Evolutionary conservation across 2,113 vertebrate genomes (phyloP).

Genomic region (Lycaon pictus): DNA sequence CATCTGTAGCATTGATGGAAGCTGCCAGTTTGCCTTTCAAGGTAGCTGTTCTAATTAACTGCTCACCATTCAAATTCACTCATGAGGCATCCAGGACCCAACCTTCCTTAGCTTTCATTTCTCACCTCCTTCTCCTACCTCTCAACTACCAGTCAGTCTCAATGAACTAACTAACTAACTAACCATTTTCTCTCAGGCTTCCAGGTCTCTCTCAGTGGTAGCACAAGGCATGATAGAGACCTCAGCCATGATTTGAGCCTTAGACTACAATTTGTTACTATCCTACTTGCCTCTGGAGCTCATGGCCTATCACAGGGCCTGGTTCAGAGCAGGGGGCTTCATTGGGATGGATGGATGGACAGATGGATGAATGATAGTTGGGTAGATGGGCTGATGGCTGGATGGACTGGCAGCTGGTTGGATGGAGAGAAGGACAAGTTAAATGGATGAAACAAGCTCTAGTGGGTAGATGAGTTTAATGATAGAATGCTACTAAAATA

Average conservation of each 20-base stretch:
- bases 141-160: not conserved
- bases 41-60: not conserved
- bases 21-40: not conserved
- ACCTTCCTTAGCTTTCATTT: not conserved
- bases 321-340: not conserved
- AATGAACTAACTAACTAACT: not conserved
- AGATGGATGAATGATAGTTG: not conserved
- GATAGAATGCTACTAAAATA: conserved; percentile 10
- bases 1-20: not conserved
- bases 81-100: not conserved
- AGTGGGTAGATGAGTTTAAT: not conserved
- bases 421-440: not conserved
- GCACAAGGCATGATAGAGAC: not conserved
- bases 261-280: not conserved
- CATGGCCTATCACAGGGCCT: not conserved
- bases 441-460: not conserved
- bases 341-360: not conserved
- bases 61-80: not conserved
- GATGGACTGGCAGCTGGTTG: too few relatives aligned
- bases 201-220: not conserved
- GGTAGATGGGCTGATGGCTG: not conserved
- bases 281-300: not conserved
- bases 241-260: not conserved
- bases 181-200: not conserved
- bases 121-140: not conserved